Evolutionary conservation across 1,140 invertebrate genomes (phyloP).

Genomic region (Drosophila ficusphila): DNA sequence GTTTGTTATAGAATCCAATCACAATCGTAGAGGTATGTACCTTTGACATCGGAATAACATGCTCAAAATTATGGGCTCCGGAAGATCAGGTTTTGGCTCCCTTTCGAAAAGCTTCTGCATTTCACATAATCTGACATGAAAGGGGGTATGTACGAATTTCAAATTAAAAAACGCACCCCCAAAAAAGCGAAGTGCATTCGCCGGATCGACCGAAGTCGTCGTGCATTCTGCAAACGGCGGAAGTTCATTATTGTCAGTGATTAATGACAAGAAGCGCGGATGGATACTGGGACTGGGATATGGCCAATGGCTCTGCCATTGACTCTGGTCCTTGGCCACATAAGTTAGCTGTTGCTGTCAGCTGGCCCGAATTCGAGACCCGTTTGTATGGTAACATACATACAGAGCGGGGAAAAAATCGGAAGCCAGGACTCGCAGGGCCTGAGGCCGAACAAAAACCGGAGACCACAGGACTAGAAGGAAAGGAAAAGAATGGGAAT

Average conservation of each 20-base stretch:
- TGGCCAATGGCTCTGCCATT: slow-evolving; percentile 3
- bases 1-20: no score
- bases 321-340: slow-evolving; percentile 43
- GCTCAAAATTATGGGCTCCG: no score
- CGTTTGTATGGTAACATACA: no score
- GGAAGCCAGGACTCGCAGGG: slow-evolving; percentile 1
- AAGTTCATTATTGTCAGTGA: slow-evolving; percentile 84
- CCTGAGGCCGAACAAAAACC: background rate
- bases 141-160: no score
- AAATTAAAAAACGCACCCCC: background rate
- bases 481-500: no score
- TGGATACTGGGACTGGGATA: background rate
- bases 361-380: slow-evolving; percentile 18
- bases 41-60: no score
- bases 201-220: slow-evolving; percentile 34
- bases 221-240: slow-evolving; percentile 65
- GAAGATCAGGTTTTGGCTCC: no score
- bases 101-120: no score
- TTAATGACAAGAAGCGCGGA: slow-evolving; percentile 71
- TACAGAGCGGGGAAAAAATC: slow-evolving; percentile 23
- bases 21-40: no score
- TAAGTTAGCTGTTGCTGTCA: slow-evolving; percentile 72
- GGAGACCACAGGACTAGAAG: slow-evolving; percentile 1
- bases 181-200: slow-evolving; percentile 9
- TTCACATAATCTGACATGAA: no score